These are phyloP conservation scores for Microcebus griseorufus DNA, from an alignment of 2,113 vertebrate genomes.

Conservation along the genomic window DNA sequence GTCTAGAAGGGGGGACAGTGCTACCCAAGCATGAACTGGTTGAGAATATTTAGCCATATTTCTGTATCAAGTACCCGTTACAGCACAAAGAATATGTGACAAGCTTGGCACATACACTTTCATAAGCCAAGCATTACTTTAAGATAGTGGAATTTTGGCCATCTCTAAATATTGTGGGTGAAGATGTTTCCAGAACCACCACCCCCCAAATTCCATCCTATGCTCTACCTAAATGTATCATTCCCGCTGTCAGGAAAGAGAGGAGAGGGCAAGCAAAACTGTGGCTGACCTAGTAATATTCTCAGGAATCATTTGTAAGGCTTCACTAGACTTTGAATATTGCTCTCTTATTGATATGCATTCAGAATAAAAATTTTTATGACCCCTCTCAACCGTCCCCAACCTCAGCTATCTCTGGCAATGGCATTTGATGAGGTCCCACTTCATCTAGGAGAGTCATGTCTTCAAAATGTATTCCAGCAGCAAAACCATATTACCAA, in stretches of 20 bases:
- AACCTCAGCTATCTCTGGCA: neutral
- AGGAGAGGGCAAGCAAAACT: neutral
- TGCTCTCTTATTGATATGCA: neutral
- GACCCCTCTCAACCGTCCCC: neutral
- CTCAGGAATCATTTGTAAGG: constrained; percentile 31
- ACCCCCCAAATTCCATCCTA: neutral
- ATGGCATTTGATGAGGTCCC: neutral
- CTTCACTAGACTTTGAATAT: neutral
- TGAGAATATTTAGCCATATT: neutral
- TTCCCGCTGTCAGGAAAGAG: neutral
- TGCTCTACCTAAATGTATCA: neutral
- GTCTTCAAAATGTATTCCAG: neutral
- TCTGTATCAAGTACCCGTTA: neutral
- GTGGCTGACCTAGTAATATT: neutral
- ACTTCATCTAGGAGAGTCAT: neutral
- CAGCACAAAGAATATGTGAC: neutral
- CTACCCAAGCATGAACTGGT: fast-evolving
- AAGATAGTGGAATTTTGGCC: neutral
- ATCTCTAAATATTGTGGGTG: neutral
- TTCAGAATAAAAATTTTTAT: constrained; percentile 37
- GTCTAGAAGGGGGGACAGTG: neutral
- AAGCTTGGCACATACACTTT: neutral
- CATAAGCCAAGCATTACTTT: neutral
- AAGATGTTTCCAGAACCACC: neutral
- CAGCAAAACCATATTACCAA: neutral